Evolutionary conservation across 1,140 invertebrate genomes (phyloP).

Genomic region (Eurytemora carolleeae): DNA sequence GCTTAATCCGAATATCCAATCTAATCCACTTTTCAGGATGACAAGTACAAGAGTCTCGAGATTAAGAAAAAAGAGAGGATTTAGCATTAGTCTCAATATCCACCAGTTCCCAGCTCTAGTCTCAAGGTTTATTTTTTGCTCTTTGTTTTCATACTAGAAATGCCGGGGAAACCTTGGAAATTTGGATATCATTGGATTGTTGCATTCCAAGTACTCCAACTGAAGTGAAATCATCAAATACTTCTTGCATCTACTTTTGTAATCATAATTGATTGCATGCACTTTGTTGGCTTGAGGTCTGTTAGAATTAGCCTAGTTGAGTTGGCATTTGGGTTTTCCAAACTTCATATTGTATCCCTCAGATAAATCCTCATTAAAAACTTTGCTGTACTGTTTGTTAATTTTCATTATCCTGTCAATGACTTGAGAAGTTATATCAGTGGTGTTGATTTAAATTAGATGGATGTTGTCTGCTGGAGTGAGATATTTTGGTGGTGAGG

Average conservation of each 20-base stretch:
- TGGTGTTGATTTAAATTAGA: not conserved
- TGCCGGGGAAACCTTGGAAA: not conserved
- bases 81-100: too few relatives aligned
- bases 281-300: not conserved
- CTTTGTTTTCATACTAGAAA: not conserved
- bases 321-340: not conserved
- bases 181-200: not conserved
- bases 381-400: not conserved
- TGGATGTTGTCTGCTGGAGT: not conserved
- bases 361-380: not conserved
- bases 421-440: not conserved
- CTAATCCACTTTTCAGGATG: too few relatives aligned
- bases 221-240: not conserved
- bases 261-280: not conserved
- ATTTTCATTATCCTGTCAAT: not conserved
- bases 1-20: too few relatives aligned
- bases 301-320: not conserved
- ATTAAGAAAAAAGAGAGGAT: too few relatives aligned
- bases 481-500: not conserved
- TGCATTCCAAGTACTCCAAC: not conserved
- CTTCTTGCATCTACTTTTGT: not conserved
- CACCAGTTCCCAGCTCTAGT: too few relatives aligned
- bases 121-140: not conserved
- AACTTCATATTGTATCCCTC: not conserved
- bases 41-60: too few relatives aligned